Evolutionary conservation across 2,113 vertebrate species (phyloP).

Genomic region (Zingel zingel): DNA sequence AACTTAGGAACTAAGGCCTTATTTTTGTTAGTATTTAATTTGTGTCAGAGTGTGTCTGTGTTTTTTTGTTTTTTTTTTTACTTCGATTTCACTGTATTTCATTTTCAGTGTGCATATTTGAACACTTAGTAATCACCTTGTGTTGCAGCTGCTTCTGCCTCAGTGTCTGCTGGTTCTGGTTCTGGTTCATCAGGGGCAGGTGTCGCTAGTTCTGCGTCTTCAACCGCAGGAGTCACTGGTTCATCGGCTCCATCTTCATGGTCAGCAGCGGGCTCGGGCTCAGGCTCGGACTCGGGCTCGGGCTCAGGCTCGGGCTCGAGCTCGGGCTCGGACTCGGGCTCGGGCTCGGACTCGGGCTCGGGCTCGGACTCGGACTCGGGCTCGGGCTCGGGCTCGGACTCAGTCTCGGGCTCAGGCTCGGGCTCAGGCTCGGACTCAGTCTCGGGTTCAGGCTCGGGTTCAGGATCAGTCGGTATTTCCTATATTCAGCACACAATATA

Average conservation of each 20-base stretch:
- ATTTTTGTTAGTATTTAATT: neutral
- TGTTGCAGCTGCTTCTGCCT: neutral
- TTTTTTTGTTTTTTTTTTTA: too few relatives aligned
- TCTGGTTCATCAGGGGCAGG: neutral
- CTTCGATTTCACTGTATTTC: neutral
- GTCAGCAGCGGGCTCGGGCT: neutral
- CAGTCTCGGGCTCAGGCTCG: accelerated
- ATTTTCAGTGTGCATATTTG: neutral
- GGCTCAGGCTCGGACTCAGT: too few relatives aligned
- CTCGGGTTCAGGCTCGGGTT: neutral
- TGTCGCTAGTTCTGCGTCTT: neutral
- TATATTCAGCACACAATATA: constrained; percentile 19
- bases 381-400: accelerated
- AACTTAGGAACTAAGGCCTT: neutral
- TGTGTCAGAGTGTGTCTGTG: too few relatives aligned
- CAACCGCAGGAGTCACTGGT: neutral
- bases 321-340: too few relatives aligned
- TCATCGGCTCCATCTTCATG: neutral
- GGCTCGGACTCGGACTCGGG: neutral
- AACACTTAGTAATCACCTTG: constrained; percentile 27
- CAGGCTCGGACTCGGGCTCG: neutral
- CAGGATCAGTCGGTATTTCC: neutral
- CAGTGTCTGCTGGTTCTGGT: neutral
- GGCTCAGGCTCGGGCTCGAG: neutral
- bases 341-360: neutral